Evolutionary conservation across 2,113 vertebrate genomes (phyloP), one percentile per base, ranked within the genome.

Genomic region (Cervus canadensis): DNA sequence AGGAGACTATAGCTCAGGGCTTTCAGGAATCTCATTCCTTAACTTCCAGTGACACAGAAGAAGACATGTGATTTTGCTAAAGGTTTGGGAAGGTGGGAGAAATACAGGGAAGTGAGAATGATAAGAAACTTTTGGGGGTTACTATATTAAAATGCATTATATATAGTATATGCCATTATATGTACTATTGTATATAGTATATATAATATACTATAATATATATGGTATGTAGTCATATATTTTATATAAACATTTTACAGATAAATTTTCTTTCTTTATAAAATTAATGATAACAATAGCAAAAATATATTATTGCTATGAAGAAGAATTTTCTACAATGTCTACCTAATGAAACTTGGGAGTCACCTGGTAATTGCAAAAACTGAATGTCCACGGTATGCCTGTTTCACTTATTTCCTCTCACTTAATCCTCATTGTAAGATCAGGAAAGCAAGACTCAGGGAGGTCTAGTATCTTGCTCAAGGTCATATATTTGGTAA

Each of bases 121-220:
- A 16, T 9, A 76, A 71, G 83, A 83, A 87, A 96, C 4, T n/a
- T 79, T 74, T 33, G 45, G 26, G 84, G 6, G 17, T 59, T 83
- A 71, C 62, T 60, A 8, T 85, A 89, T 79, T 88, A 96, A 94
- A 89, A 87, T 67, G 33, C 9, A 60, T n/a, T 48, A 23, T 5
- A 76, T 43, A 2, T 83, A n/a, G 10, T 82, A 54, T 71, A 71
- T 71, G 9, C 64, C 23, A 12, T 71, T 71, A 71, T 40, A 71
- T 71, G 19, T 40, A 40, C n/a, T 71, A 71, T 23, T 23, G 12
- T 71, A 67, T 67, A 36, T 23, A 71, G 64, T 23, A 40, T 71
- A 36, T 64, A 33, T 64, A 64, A 33, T 33, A 33, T 33, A 33
- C 6, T 67, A 10, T 21, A 36, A 71, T 36, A 12, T 67, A 36